Percentiles rank a stretch among this genome's conserved stretches.
Evolutionary conservation across 2,888 invertebrate genomes (phyloP).

Genomic region (Synanthedon myopaeformis): DNA sequence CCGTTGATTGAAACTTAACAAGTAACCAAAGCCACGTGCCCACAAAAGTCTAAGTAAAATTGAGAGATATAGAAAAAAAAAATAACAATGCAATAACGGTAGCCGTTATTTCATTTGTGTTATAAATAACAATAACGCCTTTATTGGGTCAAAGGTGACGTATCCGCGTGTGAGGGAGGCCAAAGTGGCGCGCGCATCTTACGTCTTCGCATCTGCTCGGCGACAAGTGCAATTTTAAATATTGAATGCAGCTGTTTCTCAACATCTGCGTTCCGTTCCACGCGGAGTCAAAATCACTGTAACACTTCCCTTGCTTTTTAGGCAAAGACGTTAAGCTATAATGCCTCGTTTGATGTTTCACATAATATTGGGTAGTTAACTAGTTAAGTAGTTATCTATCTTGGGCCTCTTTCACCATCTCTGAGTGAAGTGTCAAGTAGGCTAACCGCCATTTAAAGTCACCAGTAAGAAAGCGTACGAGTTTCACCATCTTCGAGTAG

Average conservation of each 20-base stretch:
- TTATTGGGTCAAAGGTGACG: conserved; percentile 1
- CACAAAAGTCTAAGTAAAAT: too few relatives aligned
- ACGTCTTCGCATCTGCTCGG: conserved; percentile 5
- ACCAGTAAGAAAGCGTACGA: too few relatives aligned
- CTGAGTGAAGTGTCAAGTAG: too few relatives aligned
- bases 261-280: conserved; percentile 1
- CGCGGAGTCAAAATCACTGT: neutral
- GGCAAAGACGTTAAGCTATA: conserved; percentile 14
- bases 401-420: too few relatives aligned
- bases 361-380: too few relatives aligned
- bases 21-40: too few relatives aligned
- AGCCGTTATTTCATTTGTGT: conserved; percentile 1
- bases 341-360: conserved; percentile 9
- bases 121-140: neutral
- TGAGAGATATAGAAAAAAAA: neutral
- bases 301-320: neutral
- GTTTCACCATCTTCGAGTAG: too few relatives aligned
- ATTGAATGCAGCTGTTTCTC: conserved; percentile 19
- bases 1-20: too few relatives aligned
- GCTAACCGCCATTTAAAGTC: too few relatives aligned
- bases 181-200: neutral
- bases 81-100: conserved; percentile 1
- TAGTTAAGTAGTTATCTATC: too few relatives aligned
- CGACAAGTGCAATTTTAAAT: conserved; percentile 21
- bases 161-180: neutral